These are phyloP conservation scores for Schizopygopsis pylzovi DNA, from an alignment of 2,797 vertebrate species.

Conservation along the genomic window DNA sequence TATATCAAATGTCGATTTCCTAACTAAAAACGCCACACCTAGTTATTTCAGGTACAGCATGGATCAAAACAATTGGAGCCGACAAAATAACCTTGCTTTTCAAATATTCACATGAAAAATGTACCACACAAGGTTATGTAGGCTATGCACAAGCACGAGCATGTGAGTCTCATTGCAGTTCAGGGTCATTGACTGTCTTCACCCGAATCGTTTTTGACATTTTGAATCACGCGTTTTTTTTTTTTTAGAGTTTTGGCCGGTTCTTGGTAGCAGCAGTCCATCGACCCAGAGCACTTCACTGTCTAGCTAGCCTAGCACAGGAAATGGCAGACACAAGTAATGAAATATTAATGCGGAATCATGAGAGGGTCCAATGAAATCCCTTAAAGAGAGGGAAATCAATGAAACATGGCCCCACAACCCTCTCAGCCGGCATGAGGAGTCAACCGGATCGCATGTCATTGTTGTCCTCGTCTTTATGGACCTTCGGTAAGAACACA, in stretches of 20 bases:
- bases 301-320: slow-evolving; percentile 55
- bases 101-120: background rate
- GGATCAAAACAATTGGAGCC: background rate
- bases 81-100: background rate
- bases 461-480: slow-evolving; percentile 29
- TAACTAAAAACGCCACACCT: background rate
- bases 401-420: slow-evolving; percentile 56
- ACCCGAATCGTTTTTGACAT: slow-evolving; percentile 20
- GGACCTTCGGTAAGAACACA: slow-evolving; percentile 41
- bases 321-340: slow-evolving; percentile 67
- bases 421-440: background rate
- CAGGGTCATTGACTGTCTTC: background rate
- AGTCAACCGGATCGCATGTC: slow-evolving; percentile 28
- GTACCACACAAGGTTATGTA: slow-evolving; percentile 1
- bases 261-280: slow-evolving; percentile 53
- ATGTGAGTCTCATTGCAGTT: background rate
- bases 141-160: background rate
- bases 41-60: background rate
- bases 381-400: slow-evolving; percentile 68
- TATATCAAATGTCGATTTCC: background rate
- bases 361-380: slow-evolving; percentile 65
- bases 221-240: background rate
- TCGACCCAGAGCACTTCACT: slow-evolving; percentile 56
- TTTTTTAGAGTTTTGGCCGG: background rate
- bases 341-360: slow-evolving; percentile 75